phyloP scores from a whole-genome alignment of 2,888 invertebrate species.

The Caenorhabditis sulstoni region DNA sequence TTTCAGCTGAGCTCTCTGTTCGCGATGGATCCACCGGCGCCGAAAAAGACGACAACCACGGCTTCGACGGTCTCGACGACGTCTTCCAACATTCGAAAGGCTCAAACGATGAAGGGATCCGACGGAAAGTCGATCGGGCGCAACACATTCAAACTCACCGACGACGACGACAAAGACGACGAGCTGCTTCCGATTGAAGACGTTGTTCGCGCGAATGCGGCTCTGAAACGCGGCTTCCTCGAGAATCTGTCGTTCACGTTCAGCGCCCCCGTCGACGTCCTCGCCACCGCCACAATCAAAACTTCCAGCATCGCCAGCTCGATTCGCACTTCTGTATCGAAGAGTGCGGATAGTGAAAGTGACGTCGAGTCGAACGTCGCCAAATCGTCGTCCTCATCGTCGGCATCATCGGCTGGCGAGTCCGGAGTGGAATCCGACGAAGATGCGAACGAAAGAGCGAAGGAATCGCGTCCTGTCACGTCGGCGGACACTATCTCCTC shows the following conservation, averaged over 20 bases:
- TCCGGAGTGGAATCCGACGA: not conserved
- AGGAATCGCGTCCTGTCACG: conserved; percentile 54
- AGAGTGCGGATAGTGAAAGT: conserved; percentile 14
- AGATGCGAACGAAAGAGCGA: conserved; percentile 8
- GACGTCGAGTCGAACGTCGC: not conserved
- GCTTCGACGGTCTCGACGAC: conserved; percentile 14
- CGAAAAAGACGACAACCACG: conserved; percentile 4
- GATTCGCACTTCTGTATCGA: too few species aligned
- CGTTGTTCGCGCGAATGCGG: conserved; percentile 12
- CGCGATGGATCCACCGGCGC: conserved; percentile 22
- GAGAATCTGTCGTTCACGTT: conserved; percentile 48
- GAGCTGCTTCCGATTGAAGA: conserved; percentile 24
- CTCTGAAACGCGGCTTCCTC: conserved; percentile 47
- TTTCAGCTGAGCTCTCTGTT: conserved; percentile 55
- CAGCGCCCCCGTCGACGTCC: conserved; percentile 39
- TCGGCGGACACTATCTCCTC: conserved; percentile 56
- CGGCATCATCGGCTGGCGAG: not conserved
- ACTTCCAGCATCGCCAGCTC: conserved; percentile 12
- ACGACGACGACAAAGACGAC: conserved; percentile 18
- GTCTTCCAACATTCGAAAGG: not conserved
- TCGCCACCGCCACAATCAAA: not conserved
- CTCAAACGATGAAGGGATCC: conserved; percentile 29
- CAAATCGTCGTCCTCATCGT: conserved; percentile 3
- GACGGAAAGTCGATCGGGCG: conserved; percentile 52
- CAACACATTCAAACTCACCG: conserved; percentile 53